Evolutionary conservation across 30 jellyfish, hydroid and myxozoan species (phyloP).

Genomic region (Clytia hemisphaerica): DNA sequence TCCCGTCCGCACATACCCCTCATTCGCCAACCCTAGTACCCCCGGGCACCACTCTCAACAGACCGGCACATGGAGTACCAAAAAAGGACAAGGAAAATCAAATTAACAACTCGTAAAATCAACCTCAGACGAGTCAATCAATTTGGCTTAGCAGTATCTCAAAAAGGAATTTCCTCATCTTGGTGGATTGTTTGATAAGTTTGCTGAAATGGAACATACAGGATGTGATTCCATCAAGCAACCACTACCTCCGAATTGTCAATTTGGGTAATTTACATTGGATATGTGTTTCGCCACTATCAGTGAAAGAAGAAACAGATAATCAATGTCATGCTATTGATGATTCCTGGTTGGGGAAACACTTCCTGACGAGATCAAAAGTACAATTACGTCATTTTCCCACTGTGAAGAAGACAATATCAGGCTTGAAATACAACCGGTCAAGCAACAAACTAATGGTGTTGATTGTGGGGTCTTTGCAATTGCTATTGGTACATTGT

Average conservation of each 20-base stretch:
- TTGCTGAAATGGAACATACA: not conserved
- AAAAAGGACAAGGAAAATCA: not conserved
- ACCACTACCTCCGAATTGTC: conserved; percentile 7
- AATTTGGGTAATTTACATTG: conserved; percentile 17
- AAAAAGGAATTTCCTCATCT: not conserved
- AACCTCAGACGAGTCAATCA: conserved; percentile 6
- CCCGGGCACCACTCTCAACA: too few species aligned
- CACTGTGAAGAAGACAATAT: not conserved
- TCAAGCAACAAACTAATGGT: conserved; percentile 29
- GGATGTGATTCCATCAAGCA: not conserved
- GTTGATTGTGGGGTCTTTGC: conserved; percentile 48
- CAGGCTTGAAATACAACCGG: not conserved
- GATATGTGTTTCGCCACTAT: conserved; percentile 24
- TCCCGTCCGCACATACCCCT: too few species aligned
- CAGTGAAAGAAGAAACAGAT: not conserved
- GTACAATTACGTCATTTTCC: not conserved
- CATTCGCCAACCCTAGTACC: too few species aligned
- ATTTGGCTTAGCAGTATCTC: not conserved
- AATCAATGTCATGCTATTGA: not conserved
- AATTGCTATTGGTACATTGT: conserved; percentile 31
- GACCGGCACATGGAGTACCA: too few species aligned
- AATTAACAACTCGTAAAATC: not conserved
- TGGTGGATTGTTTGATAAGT: not conserved
- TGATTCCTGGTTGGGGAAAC: conserved; percentile 10
- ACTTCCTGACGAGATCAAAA: not conserved